These are phyloP conservation scores for Callopanchax toddi DNA, from an alignment of 2,113 vertebrate genomes.

Conservation along the genomic window DNA sequence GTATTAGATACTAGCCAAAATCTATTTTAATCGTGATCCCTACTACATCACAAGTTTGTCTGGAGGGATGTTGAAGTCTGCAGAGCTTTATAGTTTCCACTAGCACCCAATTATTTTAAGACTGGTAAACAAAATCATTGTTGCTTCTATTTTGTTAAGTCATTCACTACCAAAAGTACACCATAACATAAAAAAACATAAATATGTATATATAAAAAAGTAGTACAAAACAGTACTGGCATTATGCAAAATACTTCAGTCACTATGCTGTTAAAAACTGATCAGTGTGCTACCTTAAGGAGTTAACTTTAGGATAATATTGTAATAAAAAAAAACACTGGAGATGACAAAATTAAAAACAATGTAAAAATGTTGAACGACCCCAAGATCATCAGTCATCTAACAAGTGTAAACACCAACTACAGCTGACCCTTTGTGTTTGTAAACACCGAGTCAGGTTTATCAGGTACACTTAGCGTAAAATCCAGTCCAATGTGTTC, in stretches of 20 bases:
- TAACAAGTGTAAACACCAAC: neutral
- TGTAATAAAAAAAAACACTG: too few relatives aligned
- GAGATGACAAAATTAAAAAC: neutral
- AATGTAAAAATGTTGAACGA: neutral
- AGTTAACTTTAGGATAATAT: too few relatives aligned
- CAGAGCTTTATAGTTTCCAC: neutral
- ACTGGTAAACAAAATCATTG: neutral
- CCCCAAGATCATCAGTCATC: too few relatives aligned
- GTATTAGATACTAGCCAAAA: neutral
- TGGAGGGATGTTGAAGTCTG: neutral
- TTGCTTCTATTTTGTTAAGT: neutral
- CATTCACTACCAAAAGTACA: too few relatives aligned
- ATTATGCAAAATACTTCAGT: too few relatives aligned
- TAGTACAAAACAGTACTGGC: too few relatives aligned
- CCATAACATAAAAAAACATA: too few relatives aligned
- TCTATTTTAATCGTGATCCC: neutral
- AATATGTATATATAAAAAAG: too few relatives aligned
- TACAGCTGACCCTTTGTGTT: neutral
- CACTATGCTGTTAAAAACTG: too few relatives aligned
- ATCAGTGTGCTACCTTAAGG: too few relatives aligned
- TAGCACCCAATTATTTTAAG: neutral
- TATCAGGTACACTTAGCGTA: neutral
- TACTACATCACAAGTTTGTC: conserved; percentile 2
- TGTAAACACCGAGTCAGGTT: neutral
- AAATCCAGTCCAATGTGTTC: neutral